phyloP scores from a whole-genome alignment of 2,797 vertebrate species.

The Anguilla marmorata region DNA sequence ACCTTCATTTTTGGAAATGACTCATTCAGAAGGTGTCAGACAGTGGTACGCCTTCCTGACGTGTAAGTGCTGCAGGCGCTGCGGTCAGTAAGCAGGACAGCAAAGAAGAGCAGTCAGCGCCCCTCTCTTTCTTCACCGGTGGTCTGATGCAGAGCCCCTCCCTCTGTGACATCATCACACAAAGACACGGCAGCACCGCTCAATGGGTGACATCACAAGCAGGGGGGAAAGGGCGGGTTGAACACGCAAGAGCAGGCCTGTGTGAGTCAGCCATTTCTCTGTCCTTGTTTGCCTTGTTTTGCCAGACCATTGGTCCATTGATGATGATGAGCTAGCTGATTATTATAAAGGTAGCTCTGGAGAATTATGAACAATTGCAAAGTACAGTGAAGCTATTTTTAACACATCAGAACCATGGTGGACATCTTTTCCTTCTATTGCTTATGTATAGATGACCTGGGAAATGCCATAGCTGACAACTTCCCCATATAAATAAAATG shows the following conservation, averaged over 20 bases:
- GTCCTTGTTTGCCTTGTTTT: too few relatives aligned
- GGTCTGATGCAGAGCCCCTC: not conserved
- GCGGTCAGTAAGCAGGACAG: not conserved
- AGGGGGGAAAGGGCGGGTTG: not conserved
- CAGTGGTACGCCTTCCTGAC: not conserved
- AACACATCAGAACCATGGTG: not conserved
- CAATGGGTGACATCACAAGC: not conserved
- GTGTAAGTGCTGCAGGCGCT: not conserved
- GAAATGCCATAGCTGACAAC: too few relatives aligned
- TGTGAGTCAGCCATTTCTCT: not conserved
- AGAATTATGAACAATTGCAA: not conserved
- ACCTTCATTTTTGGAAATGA: not conserved
- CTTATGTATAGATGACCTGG: too few relatives aligned
- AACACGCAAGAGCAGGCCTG: not conserved
- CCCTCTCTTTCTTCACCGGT: not conserved
- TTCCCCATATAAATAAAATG: too few relatives aligned
- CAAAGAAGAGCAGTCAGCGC: not conserved
- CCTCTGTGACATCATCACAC: conserved; percentile 1
- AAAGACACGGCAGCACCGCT: not conserved
- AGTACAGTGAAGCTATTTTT: not conserved
- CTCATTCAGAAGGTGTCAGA: not conserved
- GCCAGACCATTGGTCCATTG: not conserved
- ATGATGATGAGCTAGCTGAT: not conserved
- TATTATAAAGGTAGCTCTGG: not conserved
- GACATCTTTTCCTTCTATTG: not conserved